phyloP scores from a whole-genome alignment of 1,140 invertebrate genomes.

The Sogatella furcifera region DNA sequence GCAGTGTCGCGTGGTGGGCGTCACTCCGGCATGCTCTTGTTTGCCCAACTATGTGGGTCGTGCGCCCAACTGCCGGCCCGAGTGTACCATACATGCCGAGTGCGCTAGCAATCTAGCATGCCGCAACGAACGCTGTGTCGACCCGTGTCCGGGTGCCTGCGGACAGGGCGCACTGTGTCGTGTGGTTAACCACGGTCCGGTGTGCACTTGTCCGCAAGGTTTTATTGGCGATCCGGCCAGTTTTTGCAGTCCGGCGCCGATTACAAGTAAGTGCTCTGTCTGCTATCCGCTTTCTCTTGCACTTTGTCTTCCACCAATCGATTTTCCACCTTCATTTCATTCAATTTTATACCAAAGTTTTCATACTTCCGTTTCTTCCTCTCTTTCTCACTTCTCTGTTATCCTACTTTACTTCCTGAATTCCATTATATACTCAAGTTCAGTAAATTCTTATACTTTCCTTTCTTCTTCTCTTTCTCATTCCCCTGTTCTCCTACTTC shows the following conservation, averaged over 20 bases:
- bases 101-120: constrained; percentile 40
- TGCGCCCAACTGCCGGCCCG: constrained; percentile 41
- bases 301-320: background rate
- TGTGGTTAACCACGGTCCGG: constrained; percentile 42
- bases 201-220: constrained; percentile 45
- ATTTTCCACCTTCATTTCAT: background rate
- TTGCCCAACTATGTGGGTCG: constrained; percentile 37
- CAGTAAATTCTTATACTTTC: no score
- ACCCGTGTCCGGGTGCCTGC: constrained; percentile 44
- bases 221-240: constrained; percentile 38
- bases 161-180: constrained; percentile 41
- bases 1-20: constrained; percentile 35
- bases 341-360: background rate
- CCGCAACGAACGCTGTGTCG: constrained; percentile 37
- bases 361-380: background rate
- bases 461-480: no score
- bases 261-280: constrained; percentile 19
- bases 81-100: constrained; percentile 40
- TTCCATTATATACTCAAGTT: no score
- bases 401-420: no score
- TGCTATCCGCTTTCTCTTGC: background rate
- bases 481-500: no score
- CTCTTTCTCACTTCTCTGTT: background rate
- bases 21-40: constrained; percentile 39
- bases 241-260: constrained; percentile 27